A percentile compares a stretch with the other conserved stretches of the same genome.
phyloP scores from a whole-genome alignment of 2,113 vertebrate species.

The Plestiodon gilberti region DNA sequence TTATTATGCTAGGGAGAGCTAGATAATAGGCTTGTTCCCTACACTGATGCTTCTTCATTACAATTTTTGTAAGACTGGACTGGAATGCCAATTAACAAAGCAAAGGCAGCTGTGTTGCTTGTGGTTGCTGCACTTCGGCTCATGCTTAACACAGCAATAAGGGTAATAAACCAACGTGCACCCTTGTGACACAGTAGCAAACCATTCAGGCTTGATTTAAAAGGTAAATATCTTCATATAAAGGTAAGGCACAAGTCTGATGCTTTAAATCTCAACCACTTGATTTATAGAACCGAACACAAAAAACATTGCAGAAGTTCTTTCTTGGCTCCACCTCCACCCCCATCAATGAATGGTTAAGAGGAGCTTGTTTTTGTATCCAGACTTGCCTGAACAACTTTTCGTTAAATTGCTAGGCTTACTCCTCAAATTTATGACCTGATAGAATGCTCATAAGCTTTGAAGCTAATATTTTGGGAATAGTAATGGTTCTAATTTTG shows the following conservation, averaged over 20 bases:
- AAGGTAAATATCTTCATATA: background rate
- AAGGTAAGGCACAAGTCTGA: background rate
- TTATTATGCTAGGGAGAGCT: background rate
- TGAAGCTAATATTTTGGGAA: background rate
- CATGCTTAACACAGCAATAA: conserved; percentile 11
- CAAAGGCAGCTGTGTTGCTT: background rate
- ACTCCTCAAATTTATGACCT: background rate
- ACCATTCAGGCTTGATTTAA: background rate
- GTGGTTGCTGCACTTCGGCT: background rate
- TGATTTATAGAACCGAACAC: background rate
- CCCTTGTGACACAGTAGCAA: background rate
- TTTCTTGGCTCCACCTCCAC: background rate
- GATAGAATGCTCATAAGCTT: background rate
- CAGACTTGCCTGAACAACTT: background rate
- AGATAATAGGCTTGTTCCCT: background rate
- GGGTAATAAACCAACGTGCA: background rate
- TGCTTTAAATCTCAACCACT: background rate
- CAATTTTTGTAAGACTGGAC: background rate
- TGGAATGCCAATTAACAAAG: background rate
- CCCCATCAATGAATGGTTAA: background rate
- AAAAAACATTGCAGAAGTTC: background rate
- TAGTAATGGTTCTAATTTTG: background rate
- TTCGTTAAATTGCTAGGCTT: conserved; percentile 2
- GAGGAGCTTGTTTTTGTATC: background rate
- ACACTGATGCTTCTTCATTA: background rate